These are phyloP conservation scores for Caenorhabditis sinica DNA, from an alignment of 2,888 invertebrate species.

Conservation along the genomic window DNA sequence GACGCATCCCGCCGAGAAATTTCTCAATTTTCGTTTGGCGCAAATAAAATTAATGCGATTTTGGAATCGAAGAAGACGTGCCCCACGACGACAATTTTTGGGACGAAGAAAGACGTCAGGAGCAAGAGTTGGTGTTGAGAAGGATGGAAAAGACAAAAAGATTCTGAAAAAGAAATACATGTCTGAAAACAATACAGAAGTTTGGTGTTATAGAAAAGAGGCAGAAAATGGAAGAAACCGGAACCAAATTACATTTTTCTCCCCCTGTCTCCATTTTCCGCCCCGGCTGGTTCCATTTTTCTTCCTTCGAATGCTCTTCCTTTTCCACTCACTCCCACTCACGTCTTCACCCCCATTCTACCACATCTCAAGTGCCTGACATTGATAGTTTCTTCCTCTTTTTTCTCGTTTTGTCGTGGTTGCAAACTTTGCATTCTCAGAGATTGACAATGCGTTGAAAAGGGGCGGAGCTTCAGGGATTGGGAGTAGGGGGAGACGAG, in stretches of 20 bases:
- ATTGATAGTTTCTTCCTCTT: constrained; percentile 41
- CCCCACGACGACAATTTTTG: not conserved
- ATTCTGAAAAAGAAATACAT: constrained; percentile 8
- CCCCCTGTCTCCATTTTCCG: constrained; percentile 48
- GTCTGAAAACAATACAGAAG: constrained; percentile 46
- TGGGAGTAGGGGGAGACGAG: constrained; percentile 1
- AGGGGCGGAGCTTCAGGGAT: constrained; percentile 25
- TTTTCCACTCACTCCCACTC: constrained; percentile 39
- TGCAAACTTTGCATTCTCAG: constrained; percentile 36
- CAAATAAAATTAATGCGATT: constrained; percentile 59
- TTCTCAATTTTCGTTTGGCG: constrained; percentile 44
- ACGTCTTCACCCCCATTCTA: constrained; percentile 29
- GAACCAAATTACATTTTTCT: constrained; percentile 54
- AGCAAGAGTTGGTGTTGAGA: not conserved
- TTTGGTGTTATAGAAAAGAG: constrained; percentile 28
- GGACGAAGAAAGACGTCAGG: constrained; percentile 1
- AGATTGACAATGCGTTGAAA: constrained; percentile 16
- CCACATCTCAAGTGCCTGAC: constrained; percentile 38
- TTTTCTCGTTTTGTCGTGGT: not conserved
- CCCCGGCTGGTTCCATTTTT: constrained; percentile 38
- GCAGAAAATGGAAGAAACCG: constrained; percentile 14
- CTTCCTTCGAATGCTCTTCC: constrained; percentile 2
- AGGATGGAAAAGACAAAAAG: not conserved
- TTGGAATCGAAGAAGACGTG: constrained; percentile 11
- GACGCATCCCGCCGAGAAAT: constrained; percentile 21